Evolutionary conservation across 2,888 invertebrate genomes (phyloP), one percentile per base, ranked within the genome.

Genomic region (Hirtodrosophila histrioides): DNA sequence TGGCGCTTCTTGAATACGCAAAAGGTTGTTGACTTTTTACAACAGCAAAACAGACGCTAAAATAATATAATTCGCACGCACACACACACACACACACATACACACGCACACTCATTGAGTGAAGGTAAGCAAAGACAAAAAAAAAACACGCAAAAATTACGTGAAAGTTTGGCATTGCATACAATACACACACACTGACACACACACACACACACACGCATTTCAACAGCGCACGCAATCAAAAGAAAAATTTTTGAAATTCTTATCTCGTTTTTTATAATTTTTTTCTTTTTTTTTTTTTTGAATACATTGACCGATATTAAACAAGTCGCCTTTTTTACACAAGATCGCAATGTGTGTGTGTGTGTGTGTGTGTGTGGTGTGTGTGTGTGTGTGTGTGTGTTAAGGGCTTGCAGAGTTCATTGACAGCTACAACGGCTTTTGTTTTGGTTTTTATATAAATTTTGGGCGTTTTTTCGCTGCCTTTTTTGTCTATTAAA

Each of bases 241-340:
- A 69, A 86, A 79, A 74, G 66, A 75, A 73, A 73, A 62, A 71
- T 72, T 83, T 75, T 88, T 88, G 67, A 88, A 89, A 88, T 88
- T 88, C 88, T 88, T 88, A 89, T 87, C 87, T 75, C 87, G 86
- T 88, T 71, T 80, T 63, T 39, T 56, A 44, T 54, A 31, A 61
- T 50, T 49, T 60, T 7, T 35, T 55, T 29, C 50, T 46, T 36
- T 48, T 61, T 37, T 46, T 51, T 46, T 61, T 55, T 63, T 62
- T 64, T 69, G 83, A 77, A 86, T 86, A 81, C 85, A 88, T 89
- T 89, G 88, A 89, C 89, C 86, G 86, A 89, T 89, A 86, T 86
- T 88, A 81, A 88, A 86, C 85, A 74, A 79, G 85, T 77, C 68
- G 84, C 60, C 61, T 70, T 56, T 53, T 71, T 55, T 56, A 81